Evolutionary conservation across 2,797 vertebrate species (phyloP), one percentile per base, ranked within the genome.

Genomic region (Gymnoscopelus microlampas): DNA sequence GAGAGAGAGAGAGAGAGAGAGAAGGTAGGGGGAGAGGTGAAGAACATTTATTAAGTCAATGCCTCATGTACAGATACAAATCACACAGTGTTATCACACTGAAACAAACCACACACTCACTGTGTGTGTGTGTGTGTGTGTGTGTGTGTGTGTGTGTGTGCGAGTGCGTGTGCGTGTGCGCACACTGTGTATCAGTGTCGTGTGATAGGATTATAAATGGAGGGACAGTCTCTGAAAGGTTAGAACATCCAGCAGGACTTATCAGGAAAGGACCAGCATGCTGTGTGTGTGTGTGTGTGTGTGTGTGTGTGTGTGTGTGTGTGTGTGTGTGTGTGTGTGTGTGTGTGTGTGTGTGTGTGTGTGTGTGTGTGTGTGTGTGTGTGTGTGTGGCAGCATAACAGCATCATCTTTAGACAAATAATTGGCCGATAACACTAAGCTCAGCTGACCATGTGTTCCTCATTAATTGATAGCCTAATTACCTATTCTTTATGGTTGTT

Each of bases 151-250:
- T 48, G 59, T 49, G 53, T 51, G 62, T 39, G 57, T 56, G 51
- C 47, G 58, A 57, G 55, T 51, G 50, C 53, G 44, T 63, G 77
- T 65, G 56, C 54, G 58, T 59, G 53, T 44, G 61, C 55, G 50
- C 60, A 6, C 6, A 9, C 39, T 69, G 55, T 60, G 56, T 68
- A 55, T 60, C 67, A 69, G 66, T 55, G 49, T 1, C 6, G 60
- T 73, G 68, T 91, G 88, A 88, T 88, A 89, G 89, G 89, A 92
- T 91, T 91, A 92, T 90, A 91, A 91, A 91, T 90, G 86, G 82
- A 86, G 81, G 63, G 80, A 87, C 79, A 85, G 81, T 79, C 61
- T 80, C 73, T 87, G 83, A 85, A 87, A 87, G 88, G 87, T 91
- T 84, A 87, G 81, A 89, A 87, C 85, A 84, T 89, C 88, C 84